phyloP scores from a whole-genome alignment of 2,888 invertebrate genomes.

The Mechanitis mazaeus region DNA sequence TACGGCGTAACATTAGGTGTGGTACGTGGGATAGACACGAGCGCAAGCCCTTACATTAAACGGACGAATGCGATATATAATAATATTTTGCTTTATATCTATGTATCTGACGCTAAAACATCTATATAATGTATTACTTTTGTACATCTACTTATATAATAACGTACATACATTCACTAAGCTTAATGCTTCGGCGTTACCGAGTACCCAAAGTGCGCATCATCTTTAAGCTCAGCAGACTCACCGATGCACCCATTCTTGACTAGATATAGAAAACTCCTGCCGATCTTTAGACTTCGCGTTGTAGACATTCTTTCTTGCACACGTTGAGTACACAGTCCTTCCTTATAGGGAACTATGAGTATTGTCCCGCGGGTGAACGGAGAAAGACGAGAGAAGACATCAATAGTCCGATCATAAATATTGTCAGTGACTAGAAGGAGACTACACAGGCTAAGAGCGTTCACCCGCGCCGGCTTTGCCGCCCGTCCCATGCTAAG shows the following conservation, averaged over 20 bases:
- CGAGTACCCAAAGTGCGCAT: conserved; percentile 65
- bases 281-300: conserved; percentile 16
- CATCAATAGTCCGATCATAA: conserved; percentile 27
- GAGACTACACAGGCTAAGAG: conserved; percentile 40
- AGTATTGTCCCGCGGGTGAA: conserved; percentile 71
- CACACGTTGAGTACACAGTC: conserved; percentile 66
- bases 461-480: conserved; percentile 72
- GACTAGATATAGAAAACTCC: conserved; percentile 52
- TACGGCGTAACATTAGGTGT: conserved; percentile 75
- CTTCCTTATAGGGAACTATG: conserved; percentile 52
- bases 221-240: conserved; percentile 35
- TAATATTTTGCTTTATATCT: conserved; percentile 76
- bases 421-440: conserved; percentile 37
- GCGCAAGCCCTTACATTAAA: conserved; percentile 76
- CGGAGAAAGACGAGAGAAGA: conserved; percentile 37
- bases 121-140: conserved; percentile 77
- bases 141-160: conserved; percentile 77
- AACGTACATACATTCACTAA: conserved; percentile 75
- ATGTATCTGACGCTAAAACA: conserved; percentile 77
- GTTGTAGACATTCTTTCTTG: conserved; percentile 28
- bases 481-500: conserved; percentile 72
- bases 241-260: conserved; percentile 27
- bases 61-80: conserved; percentile 78
- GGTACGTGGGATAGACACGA: conserved; percentile 76
- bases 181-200: conserved; percentile 61